A percentile compares a stretch with the other conserved stretches of the same genome.
Evolutionary conservation across 1,140 invertebrate genomes (phyloP).

Genomic region (Ostrea edulis): DNA sequence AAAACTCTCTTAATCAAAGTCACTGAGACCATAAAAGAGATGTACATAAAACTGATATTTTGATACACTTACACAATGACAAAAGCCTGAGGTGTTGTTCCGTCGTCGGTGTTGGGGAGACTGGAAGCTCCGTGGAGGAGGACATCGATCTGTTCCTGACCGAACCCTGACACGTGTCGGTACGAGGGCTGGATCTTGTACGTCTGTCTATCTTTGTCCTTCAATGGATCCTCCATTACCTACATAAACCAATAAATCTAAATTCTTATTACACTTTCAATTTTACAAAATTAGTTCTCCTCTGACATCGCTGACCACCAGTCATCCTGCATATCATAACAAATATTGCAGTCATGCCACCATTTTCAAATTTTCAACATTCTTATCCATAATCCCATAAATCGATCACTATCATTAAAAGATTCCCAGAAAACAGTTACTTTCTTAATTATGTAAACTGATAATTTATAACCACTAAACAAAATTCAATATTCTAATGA

Average conservation of each 20-base stretch:
- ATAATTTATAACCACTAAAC: too few relatives aligned
- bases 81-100: conserved; percentile 66
- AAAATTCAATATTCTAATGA: not conserved
- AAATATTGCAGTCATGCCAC: not conserved
- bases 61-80: conserved; percentile 65
- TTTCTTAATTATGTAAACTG: too few relatives aligned
- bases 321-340: not conserved
- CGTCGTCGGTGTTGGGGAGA: conserved; percentile 64
- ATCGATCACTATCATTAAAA: too few relatives aligned
- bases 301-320: not conserved
- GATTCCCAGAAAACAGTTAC: too few relatives aligned
- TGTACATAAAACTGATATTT: too few relatives aligned
- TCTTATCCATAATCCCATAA: too few relatives aligned
- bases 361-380: not conserved
- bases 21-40: too few relatives aligned
- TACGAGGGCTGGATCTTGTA: conserved; percentile 62
- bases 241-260: conserved; percentile 31
- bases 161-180: conserved; percentile 69
- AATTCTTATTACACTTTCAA: too few relatives aligned
- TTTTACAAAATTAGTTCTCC: too few relatives aligned
- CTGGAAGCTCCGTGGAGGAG: conserved; percentile 73
- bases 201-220: conserved; percentile 63
- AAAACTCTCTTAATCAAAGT: too few relatives aligned
- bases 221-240: conserved; percentile 68
- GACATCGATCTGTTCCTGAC: conserved; percentile 73